Base-by-base conservation (phyloP, 2,888 invertebrate species). In the Heliconius cydno region DNA sequence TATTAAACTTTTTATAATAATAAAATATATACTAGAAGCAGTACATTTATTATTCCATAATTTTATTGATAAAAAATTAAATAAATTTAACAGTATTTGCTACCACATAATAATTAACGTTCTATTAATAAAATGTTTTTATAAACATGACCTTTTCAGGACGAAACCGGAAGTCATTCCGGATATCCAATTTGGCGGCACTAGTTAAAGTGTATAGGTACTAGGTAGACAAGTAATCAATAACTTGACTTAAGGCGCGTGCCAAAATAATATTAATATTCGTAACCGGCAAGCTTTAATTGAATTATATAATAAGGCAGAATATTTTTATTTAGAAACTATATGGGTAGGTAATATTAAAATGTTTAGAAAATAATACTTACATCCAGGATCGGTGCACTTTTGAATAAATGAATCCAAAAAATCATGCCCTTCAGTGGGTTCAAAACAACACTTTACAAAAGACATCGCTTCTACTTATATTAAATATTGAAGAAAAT, bases 311-410 rank as follows among this genome's bases (percentile, higher is more conserved):
- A 66, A 73, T 34, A 30, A 38, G 22, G 41, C 15, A 6, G 38
- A 38, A 15, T 38, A 70, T 63, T 1, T 68, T 22, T 65, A 6
- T 38, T 19, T 71, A 60, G 22, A 60, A 30, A 28, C 15, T 41
- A 25, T 22, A n/a, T 72, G 28, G 19, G 15, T 25, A 65, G 60
- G 9, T 75, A 68, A 10, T 70, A 79, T 77, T 81, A 79, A 73
- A 66, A 81, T 34, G 15, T 70, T 78, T 78, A 72, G 52, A 15
- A 65, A 70, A 63, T 70, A n/a, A 74, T 93, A 97, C 98, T 97
- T 95, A 98, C 97, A 98, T 88, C 97, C 96, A 79, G 97, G 97
- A 92, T 97, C 97, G 71, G 97, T 97, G 90, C 98, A 98, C 94
- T 97, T 98, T 92, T 97, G 96, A 67, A 97, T 95, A 86, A 97